These are phyloP conservation scores for Gracilinanus agilis DNA, from an alignment of 2,113 vertebrate species.

Conservation along the genomic window DNA sequence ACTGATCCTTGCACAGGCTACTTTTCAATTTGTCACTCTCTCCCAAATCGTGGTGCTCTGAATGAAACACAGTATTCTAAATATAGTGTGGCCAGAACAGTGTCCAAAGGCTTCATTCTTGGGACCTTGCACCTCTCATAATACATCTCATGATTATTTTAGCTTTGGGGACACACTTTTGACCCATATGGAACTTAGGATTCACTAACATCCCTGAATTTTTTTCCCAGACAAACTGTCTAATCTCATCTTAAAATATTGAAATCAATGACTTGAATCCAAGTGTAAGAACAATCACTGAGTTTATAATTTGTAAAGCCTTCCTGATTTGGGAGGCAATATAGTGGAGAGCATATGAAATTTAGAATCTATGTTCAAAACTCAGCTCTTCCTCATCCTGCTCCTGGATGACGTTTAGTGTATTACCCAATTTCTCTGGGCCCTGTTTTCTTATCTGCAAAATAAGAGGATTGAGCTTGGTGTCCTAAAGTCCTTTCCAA, in stretches of 20 bases:
- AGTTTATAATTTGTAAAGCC: not conserved
- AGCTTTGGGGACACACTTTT: not conserved
- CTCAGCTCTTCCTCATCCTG: not conserved
- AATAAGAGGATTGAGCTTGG: not conserved
- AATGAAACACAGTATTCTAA: not conserved
- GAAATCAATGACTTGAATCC: not conserved
- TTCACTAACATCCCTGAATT: not conserved
- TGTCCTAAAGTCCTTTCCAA: not conserved
- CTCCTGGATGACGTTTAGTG: not conserved
- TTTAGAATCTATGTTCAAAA: not conserved
- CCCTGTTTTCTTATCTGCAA: not conserved
- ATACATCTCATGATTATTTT: not conserved
- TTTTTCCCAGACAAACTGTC: not conserved
- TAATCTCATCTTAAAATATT: not conserved
- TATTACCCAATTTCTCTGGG: not conserved
- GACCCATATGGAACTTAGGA: not conserved
- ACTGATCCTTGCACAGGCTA: not conserved
- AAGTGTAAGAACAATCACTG: not conserved
- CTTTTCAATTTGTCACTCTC: not conserved
- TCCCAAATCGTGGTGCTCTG: not conserved
- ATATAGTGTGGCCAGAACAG: not conserved
- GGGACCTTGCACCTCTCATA: not conserved
- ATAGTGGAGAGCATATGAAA: not conserved
- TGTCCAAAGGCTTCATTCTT: not conserved
- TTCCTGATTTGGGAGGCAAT: not conserved